Percentiles rank a stretch among this genome's conserved stretches.
Evolutionary conservation across 1,140 invertebrate species (phyloP).

Genomic region (Drosophila azteca): DNA sequence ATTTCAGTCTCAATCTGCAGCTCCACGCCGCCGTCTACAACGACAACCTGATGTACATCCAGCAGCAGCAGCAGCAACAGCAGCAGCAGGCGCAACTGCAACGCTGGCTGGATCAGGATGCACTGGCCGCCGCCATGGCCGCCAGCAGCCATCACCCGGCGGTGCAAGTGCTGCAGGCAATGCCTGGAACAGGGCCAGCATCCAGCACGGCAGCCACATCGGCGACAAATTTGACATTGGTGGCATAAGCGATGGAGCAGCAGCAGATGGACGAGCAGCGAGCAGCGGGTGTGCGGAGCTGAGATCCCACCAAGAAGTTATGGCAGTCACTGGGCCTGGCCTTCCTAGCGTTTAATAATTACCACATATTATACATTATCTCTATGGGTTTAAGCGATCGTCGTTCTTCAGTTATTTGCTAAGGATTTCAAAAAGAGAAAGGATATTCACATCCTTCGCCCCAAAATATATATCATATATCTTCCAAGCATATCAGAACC

Average conservation of each 20-base stretch:
- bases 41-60: slow-evolving; percentile 76
- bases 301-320: slow-evolving; percentile 57
- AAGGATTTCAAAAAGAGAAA: too few relatives aligned
- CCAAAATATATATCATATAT: slow-evolving; percentile 24
- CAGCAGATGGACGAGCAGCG: slow-evolving; percentile 11
- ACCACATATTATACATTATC: slow-evolving; percentile 4
- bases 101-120: slow-evolving; percentile 67
- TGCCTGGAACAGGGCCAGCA: not conserved
- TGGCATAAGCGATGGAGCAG: slow-evolving; percentile 39
- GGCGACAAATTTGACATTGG: slow-evolving; percentile 54
- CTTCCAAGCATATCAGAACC: slow-evolving; percentile 59
- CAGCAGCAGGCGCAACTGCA: slow-evolving; percentile 61
- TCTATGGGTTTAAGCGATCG: slow-evolving; percentile 3
- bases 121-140: slow-evolving; percentile 38
- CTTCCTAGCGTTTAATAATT: slow-evolving; percentile 10
- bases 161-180: not conserved
- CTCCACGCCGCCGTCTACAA: slow-evolving; percentile 85
- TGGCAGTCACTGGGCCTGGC: slow-evolving; percentile 66
- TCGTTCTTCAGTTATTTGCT: too few relatives aligned
- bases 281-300: not conserved
- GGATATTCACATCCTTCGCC: too few relatives aligned
- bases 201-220: slow-evolving; percentile 3
- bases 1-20: slow-evolving; percentile 85
- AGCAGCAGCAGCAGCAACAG: slow-evolving; percentile 53
- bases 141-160: not conserved